A percentile compares a stretch with the other conserved stretches of the same genome.
These are phyloP conservation scores for Urosaurus nigricauda DNA, from an alignment of 2,797 vertebrate species.

Conservation along the genomic window DNA sequence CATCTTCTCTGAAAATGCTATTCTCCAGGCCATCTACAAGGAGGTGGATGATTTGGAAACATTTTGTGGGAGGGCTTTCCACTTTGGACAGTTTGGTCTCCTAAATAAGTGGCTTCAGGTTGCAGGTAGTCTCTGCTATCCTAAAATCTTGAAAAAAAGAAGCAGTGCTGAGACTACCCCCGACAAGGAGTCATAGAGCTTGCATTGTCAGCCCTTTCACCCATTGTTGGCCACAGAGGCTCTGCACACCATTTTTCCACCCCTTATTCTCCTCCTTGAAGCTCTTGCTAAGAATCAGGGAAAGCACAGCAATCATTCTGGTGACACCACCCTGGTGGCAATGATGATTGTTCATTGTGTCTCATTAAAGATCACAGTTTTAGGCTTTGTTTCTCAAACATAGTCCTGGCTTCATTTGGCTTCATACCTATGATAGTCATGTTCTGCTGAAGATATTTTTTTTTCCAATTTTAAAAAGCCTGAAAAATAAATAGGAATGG, in stretches of 20 bases:
- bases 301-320: neutral
- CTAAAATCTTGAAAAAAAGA: too few species aligned
- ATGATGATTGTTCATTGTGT: neutral
- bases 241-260: neutral
- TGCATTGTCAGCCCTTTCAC: too few species aligned
- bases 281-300: neutral
- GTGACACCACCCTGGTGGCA: neutral
- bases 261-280: neutral
- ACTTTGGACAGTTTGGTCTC: neutral
- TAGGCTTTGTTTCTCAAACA: too few species aligned
- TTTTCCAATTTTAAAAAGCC: too few species aligned
- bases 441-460: too few species aligned
- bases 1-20: too few species aligned
- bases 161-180: too few species aligned
- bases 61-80: neutral
- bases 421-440: too few species aligned
- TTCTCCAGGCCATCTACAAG: neutral
- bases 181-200: too few species aligned
- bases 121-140: neutral
- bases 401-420: too few species aligned
- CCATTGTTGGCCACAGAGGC: too few species aligned
- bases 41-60: neutral
- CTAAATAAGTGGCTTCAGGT: neutral
- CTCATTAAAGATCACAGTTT: too few species aligned
- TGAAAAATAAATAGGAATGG: neutral